These are phyloP conservation scores for Danio tinwini DNA, from an alignment of 2,797 vertebrate species.

Conservation along the genomic window DNA sequence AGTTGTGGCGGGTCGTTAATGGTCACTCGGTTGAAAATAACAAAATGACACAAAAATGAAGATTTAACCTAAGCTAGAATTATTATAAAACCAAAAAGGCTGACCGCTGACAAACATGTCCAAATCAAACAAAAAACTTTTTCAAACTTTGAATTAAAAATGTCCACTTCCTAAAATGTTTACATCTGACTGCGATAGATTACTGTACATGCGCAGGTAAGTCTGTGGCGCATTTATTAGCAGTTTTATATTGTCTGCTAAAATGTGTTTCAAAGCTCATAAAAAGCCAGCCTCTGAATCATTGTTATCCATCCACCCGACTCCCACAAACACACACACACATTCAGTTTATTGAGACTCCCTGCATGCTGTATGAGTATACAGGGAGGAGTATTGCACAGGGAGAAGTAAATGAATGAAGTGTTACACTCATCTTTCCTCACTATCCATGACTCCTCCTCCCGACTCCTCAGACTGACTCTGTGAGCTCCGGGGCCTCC, in stretches of 20 bases:
- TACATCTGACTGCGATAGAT: not conserved
- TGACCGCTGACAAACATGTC: too few species aligned
- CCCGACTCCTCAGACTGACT: conserved; percentile 79
- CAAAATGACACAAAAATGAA: conserved; percentile 7
- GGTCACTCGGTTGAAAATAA: conserved; percentile 12
- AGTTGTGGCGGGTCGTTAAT: conserved; percentile 7
- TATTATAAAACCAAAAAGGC: not conserved
- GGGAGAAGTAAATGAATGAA: conserved; percentile 82
- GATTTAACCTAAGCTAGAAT: not conserved
- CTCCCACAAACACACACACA: conserved; percentile 17
- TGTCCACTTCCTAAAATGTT: not conserved
- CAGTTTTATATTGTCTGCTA: conserved; percentile 7
- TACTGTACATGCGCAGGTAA: not conserved
- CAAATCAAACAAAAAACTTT: not conserved
- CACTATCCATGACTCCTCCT: conserved; percentile 66
- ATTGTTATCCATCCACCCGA: conserved; percentile 29
- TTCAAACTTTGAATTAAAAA: not conserved
- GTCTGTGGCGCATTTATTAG: conserved; percentile 1
- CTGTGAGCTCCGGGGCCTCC: conserved; percentile 80
- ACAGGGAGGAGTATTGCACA: conserved; percentile 45
- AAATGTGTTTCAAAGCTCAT: conserved; percentile 35
- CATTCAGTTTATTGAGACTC: conserved; percentile 28
- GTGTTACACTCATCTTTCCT: conserved; percentile 71
- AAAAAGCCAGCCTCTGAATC: conserved; percentile 43
- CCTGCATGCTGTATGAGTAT: conserved; percentile 47